Base-by-base conservation (phyloP, 1,140 invertebrate genomes). In the Ephestia elutella region DNA sequence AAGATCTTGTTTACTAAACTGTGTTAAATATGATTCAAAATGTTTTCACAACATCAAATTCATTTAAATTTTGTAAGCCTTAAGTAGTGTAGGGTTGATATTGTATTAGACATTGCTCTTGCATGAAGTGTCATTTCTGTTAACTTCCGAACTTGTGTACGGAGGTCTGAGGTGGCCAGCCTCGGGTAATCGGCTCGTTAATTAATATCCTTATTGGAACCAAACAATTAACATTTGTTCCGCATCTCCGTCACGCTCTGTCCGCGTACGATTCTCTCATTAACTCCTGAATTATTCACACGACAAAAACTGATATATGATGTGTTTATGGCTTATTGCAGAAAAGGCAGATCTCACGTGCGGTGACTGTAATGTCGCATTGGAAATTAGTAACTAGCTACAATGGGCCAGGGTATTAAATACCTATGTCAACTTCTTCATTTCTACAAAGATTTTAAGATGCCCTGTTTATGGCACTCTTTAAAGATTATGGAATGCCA, bases 91-190 rank as follows among this genome's bases (percentile, higher is more conserved):
- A n/a, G n/a, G n/a, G n/a, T n/a, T n/a, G n/a, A n/a, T n/a, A n/a
- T n/a, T n/a, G n/a, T n/a, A n/a, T 15, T 15, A 5, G 13, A 44
- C 1, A 15, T n/a, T 32, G 30, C 38, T 78, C 60, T 73, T 44
- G 15, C 13, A n/a, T 15, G n/a, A 93, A 44, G 38, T 44, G 38
- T n/a, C n/a, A 15, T 44, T 15, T 44, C n/a, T 44, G 38, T 44
- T 3, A 2, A n/a, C 38, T 44, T 3, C 5, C 15, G n/a, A 13
- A 17, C 7, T 44, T 15, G n/a, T 15, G 38, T 44, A 1, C 1
- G 38, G 38, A 5, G 5, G 38, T 44, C 15, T 44, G 38, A 17
- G 1, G 13, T 17, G 38, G 38, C 15, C 38, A 44, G 38, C 38
- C 38, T 44, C 38, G 38, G n/a, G 38, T 44, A 44, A 44, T 44